A percentile compares a stretch with the other conserved stretches of the same genome.
Evolutionary conservation across 2,113 vertebrate species (phyloP).

Genomic region (Regulus satrapa): DNA sequence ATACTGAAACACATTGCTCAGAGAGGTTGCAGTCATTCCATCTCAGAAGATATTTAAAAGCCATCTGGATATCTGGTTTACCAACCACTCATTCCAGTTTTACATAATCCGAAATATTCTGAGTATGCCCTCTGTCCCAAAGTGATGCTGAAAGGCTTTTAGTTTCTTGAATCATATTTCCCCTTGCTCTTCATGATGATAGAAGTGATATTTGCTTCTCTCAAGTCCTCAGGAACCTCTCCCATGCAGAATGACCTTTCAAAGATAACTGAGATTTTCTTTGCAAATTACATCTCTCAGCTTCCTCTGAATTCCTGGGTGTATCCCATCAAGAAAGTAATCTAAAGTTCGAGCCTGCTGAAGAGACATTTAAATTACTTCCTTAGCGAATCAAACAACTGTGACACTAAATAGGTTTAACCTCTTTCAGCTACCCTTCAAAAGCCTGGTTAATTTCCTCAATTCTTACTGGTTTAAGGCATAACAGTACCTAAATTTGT

Average conservation of each 20-base stretch:
- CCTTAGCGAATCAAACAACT: not conserved
- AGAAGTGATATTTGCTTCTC: not conserved
- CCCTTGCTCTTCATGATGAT: not conserved
- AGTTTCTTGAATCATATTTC: not conserved
- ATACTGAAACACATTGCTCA: accelerated
- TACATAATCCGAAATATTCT: not conserved
- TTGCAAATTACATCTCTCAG: not conserved
- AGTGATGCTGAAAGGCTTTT: not conserved
- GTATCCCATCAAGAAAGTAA: not conserved
- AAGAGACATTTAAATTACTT: not conserved
- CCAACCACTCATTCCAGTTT: not conserved
- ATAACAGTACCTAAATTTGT: not conserved
- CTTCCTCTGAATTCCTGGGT: not conserved
- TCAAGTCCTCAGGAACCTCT: not conserved
- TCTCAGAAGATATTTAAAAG: not conserved
- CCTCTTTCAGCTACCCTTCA: not conserved
- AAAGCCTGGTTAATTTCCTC: not conserved
- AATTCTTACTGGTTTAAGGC: not conserved
- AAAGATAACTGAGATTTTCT: not conserved
- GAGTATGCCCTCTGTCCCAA: not conserved
- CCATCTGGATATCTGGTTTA: not conserved
- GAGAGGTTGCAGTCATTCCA: not conserved
- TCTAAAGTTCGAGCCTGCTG: accelerated
- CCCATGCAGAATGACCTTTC: not conserved
- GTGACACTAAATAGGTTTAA: not conserved